Base-by-base conservation (phyloP, 1,140 invertebrate genomes). In the Bathynomus jamesi region DNA sequence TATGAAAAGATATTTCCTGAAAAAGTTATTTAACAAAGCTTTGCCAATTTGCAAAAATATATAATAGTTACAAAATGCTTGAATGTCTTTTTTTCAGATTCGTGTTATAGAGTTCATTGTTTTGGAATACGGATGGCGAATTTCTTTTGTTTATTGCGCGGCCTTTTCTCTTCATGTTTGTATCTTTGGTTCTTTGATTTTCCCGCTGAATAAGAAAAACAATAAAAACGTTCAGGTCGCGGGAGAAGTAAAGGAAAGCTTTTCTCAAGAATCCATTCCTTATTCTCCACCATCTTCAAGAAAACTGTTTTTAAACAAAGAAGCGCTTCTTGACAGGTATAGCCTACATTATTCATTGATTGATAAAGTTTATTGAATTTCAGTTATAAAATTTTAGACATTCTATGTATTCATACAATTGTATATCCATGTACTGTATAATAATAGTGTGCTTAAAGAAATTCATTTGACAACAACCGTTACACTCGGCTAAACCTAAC, bases 121-220 rank as follows among this genome's bases (percentile, higher is more conserved):
- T 11, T 74, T 80, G 4, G 68, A 78, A 31, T 87, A 82, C 72
- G 81, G 81, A 53, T 88, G 86, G 86, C 71, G 83, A 10, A 79
- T 78, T 7, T 81, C 84, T 2, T 81, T 85, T 62, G 73, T 86
- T 3, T 83, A 86, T 53, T 80, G 84, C 61, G 83, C 85, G 17
- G 86, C 81, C 40, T 71, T 85, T 4, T 79, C 82, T 7, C 78
- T 86, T 4, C 72, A 80, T 10, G 53, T 80, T 40, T 73, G 70
- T 25, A 72, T 78, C 10, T 68, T 77, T 40, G 79, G 78, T 21
- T 67, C 78, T 21, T 62, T 80, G 2, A 62, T 80, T 1, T 80
- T 78, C 62, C 79, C 79, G 17, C 46, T 75, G 4, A 60, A 68
- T 10, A 31, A 24, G 7, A 7, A 31, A 27, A 3, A 25, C n/a